Evolutionary conservation across 2,888 invertebrate genomes (phyloP).

Genomic region (Acanthopleura granulata): DNA sequence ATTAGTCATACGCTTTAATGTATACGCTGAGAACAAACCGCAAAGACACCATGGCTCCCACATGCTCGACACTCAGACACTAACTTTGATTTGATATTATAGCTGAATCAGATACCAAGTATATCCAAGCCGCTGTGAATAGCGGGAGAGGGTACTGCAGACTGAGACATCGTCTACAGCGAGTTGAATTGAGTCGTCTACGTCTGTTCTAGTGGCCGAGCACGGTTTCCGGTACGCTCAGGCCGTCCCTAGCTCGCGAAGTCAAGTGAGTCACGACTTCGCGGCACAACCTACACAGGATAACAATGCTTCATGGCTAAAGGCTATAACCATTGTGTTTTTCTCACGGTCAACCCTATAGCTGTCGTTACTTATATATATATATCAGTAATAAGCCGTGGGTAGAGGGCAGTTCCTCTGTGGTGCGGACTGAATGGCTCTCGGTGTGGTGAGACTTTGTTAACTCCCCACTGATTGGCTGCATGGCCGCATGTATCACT

Average conservation of each 20-base stretch:
- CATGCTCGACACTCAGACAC: too few species aligned
- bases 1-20: too few species aligned
- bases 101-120: too few species aligned
- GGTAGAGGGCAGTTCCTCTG: background rate
- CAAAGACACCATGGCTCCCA: too few species aligned
- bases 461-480: too few species aligned
- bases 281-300: background rate
- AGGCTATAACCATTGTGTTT: background rate
- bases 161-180: too few species aligned
- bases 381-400: background rate
- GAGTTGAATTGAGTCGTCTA: too few species aligned
- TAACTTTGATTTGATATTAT: too few species aligned
- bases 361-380: background rate
- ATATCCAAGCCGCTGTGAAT: too few species aligned
- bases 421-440: background rate
- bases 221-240: background rate
- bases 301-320: background rate
- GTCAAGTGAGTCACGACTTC: background rate
- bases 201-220: background rate
- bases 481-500: too few species aligned
- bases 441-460: background rate
- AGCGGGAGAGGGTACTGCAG: too few species aligned
- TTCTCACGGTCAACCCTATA: background rate
- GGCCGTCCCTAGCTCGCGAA: background rate
- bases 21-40: too few species aligned